These are phyloP conservation scores for Halichoerus grypus DNA, from an alignment of 2,113 vertebrate genomes.

Conservation along the genomic window DNA sequence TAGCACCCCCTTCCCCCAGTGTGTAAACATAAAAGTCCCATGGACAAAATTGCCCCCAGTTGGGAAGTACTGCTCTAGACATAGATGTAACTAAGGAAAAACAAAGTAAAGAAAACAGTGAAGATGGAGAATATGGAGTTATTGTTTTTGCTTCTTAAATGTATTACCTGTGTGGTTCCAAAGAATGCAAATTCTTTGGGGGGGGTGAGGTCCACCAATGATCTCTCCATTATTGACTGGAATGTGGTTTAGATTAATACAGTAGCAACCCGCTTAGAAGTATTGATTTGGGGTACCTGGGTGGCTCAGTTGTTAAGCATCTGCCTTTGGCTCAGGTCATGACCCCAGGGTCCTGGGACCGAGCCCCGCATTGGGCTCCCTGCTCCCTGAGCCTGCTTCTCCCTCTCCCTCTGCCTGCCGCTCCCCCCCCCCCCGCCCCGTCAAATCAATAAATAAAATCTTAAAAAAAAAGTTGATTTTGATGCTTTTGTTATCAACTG, in stretches of 20 bases:
- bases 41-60: neutral
- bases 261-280: neutral
- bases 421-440: too few relatives aligned
- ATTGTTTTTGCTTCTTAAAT: neutral
- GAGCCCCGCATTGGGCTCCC: too few relatives aligned
- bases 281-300: neutral
- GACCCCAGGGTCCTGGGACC: too few relatives aligned
- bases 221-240: neutral
- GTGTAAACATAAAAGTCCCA: neutral
- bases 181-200: neutral
- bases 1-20: too few relatives aligned
- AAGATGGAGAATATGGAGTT: neutral
- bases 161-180: neutral
- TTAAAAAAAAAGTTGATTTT: neutral
- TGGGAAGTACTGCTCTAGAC: neutral
- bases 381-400: too few relatives aligned
- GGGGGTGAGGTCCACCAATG: neutral
- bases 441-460: too few relatives aligned
- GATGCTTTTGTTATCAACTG: too few relatives aligned
- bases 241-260: neutral
- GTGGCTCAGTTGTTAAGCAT: too few relatives aligned
- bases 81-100: neutral
- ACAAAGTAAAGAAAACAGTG: neutral
- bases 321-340: too few relatives aligned
- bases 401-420: too few relatives aligned